Evolutionary conservation across 1,140 invertebrate genomes (phyloP).

Genomic region (Temnothorax curvispinosus): DNA sequence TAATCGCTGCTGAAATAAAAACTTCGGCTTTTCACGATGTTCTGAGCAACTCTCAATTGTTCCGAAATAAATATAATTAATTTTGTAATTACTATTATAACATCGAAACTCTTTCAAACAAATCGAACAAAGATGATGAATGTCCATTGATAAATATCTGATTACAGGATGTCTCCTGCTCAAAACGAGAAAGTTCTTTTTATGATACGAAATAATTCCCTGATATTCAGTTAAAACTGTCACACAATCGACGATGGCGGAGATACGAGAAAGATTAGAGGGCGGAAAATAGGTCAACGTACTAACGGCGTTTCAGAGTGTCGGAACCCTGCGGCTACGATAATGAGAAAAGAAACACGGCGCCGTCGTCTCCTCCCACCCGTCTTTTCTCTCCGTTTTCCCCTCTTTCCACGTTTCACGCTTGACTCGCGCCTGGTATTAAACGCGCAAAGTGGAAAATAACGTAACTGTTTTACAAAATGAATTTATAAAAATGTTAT

Average conservation of each 20-base stretch:
- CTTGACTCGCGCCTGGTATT: conserved; percentile 13
- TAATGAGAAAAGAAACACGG: conserved; percentile 73
- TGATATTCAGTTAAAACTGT: conserved; percentile 14
- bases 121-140: too few species aligned
- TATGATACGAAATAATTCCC: background rate
- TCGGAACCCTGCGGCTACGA: conserved; percentile 64
- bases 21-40: background rate
- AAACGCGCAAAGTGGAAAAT: conserved; percentile 26
- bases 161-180: background rate
- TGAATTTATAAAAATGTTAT: conserved; percentile 7
- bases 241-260: conserved; percentile 2
- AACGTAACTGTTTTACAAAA: background rate
- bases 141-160: too few species aligned
- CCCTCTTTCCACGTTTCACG: conserved; percentile 15
- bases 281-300: conserved; percentile 60
- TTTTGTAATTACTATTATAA: background rate
- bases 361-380: conserved; percentile 55
- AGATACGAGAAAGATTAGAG: conserved; percentile 33
- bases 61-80: background rate
- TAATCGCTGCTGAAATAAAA: background rate
- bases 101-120: background rate
- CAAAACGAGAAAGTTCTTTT: background rate
- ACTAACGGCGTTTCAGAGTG: conserved; percentile 54
- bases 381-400: conserved; percentile 7
- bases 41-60: background rate